These are phyloP conservation scores for Cataglyphis altisquamis DNA, from an alignment of 2,888 invertebrate genomes.

Conservation along the genomic window DNA sequence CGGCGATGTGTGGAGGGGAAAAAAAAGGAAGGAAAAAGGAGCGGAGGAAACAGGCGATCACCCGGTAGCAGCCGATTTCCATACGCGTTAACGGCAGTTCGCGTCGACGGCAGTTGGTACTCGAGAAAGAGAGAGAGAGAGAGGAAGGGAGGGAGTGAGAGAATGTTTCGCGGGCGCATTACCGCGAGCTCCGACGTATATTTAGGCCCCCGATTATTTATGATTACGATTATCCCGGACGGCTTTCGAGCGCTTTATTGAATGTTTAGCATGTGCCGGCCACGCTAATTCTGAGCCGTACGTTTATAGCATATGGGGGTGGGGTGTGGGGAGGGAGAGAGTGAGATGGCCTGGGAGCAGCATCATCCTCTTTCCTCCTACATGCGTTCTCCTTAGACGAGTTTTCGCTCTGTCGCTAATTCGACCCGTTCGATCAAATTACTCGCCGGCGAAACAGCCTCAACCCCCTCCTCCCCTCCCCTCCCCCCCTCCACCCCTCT, in stretches of 20 bases:
- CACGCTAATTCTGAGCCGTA: slow-evolving; percentile 83
- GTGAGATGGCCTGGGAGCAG: slow-evolving; percentile 2
- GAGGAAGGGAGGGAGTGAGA: neutral
- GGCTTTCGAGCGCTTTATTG: slow-evolving; percentile 83
- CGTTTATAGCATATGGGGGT: slow-evolving; percentile 75
- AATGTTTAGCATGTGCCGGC: slow-evolving; percentile 83
- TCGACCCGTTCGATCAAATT: slow-evolving; percentile 74
- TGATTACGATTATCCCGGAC: slow-evolving; percentile 85
- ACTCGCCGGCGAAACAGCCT: slow-evolving; percentile 67
- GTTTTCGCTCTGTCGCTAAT: slow-evolving; percentile 73
- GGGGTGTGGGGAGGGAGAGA: neutral
- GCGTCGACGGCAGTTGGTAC: slow-evolving; percentile 75
- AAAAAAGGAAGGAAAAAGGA: slow-evolving; percentile 34
- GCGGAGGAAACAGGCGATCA: slow-evolving; percentile 53
- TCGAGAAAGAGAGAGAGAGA: slow-evolving; percentile 58
- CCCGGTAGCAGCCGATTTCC: slow-evolving; percentile 69
- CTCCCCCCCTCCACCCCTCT: neutral
- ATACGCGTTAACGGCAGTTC: slow-evolving; percentile 75
- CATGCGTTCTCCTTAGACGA: slow-evolving; percentile 72
- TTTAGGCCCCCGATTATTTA: slow-evolving; percentile 84
- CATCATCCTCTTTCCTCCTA: slow-evolving; percentile 68
- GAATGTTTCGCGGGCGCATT: slow-evolving; percentile 66
- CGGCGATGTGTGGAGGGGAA: slow-evolving; percentile 19
- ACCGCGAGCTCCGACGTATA: slow-evolving; percentile 79
- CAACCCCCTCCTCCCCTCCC: slow-evolving; percentile 27